Evolutionary conservation across 2,888 invertebrate species (phyloP), one percentile per base, ranked within the genome.

Genomic region (Euproctis similis): DNA sequence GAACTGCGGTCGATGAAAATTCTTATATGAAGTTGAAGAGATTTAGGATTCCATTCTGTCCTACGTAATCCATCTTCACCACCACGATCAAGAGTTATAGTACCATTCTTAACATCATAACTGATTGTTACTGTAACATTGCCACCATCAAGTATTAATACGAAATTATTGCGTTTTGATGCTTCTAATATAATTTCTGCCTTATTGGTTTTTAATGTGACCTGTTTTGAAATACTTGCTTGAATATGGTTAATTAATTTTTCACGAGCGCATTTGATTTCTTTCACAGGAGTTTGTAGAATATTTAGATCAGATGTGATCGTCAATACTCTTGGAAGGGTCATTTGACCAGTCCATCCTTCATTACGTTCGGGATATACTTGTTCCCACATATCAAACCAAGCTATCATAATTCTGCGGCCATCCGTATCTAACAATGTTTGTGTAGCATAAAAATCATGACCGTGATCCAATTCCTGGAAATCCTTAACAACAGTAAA

Each of bases 371-470:
- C 81, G 1, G 78, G 72, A 39, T 81, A 82, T 4, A 33, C 22
- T 11, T 60, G 38, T 2, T 76, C 74, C 85, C 85, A 85, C 76
- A 75, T 84, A 38, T 75, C 72, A 19, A 65, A 39, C 85, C 85
- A 85, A 7, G 73, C 78, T 2, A 84, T 44, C 2, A 75, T 29
- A 20, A 84, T 40, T 34, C 81, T 64, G 1, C 68, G 51, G 6
- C 14, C 6, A 2, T 30, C 2, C 4, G 49, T 28, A 32, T 71
- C 71, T 12, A 59, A 24, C 11, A 71, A 53, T 2, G 74, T 66
- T 46, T 85, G 82, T 1, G 81, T 71, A 2, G 85, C 85, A 36
- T 85, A 86, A 32, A 72, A 72, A 38, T 85, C 85, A 39, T 78
- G 76, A 1, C 85, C 75, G 18, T 58, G 47, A 36, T 81, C 81